Evolutionary conservation across 2,888 invertebrate species (phyloP).

Genomic region (Escarpia spicata): DNA sequence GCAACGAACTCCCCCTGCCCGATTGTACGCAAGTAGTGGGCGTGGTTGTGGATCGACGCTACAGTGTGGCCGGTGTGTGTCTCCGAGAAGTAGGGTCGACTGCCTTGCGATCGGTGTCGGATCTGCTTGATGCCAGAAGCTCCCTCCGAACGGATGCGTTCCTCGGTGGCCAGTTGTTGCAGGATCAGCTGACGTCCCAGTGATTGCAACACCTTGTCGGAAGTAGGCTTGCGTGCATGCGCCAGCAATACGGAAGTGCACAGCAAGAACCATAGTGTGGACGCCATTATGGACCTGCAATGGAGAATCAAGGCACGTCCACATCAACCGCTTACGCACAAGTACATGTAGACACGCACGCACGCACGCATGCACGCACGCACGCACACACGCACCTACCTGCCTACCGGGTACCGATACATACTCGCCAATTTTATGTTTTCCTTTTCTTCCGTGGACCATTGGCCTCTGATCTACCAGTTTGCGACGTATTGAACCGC

Average conservation of each 20-base stretch:
- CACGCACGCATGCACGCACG: no score
- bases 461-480: no score
- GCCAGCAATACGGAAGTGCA: not conserved
- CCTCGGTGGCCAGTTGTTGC: constrained; percentile 51
- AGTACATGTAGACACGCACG: no score
- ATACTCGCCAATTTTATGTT: no score
- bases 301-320: not conserved
- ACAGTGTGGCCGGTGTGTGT: constrained; percentile 40
- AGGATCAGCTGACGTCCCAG: constrained; percentile 50
- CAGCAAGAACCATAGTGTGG: not conserved
- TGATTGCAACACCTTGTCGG: not conserved
- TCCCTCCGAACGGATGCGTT: constrained; percentile 44
- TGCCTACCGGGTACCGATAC: no score
- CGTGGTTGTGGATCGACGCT: constrained; percentile 52
- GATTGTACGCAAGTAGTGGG: constrained; percentile 49
- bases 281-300: not conserved
- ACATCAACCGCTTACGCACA: no score
- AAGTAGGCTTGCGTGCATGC: not conserved
- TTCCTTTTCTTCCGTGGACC: no score
- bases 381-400: no score
- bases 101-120: constrained; percentile 35
- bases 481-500: no score
- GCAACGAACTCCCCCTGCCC: constrained; percentile 49
- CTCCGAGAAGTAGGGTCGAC: constrained; percentile 41
- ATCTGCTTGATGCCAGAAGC: constrained; percentile 41